Percentiles rank a stretch among this genome's conserved stretches.
These are phyloP conservation scores for Sminthurides aquaticus DNA, from an alignment of 2,888 invertebrate species.

Conservation along the genomic window DNA sequence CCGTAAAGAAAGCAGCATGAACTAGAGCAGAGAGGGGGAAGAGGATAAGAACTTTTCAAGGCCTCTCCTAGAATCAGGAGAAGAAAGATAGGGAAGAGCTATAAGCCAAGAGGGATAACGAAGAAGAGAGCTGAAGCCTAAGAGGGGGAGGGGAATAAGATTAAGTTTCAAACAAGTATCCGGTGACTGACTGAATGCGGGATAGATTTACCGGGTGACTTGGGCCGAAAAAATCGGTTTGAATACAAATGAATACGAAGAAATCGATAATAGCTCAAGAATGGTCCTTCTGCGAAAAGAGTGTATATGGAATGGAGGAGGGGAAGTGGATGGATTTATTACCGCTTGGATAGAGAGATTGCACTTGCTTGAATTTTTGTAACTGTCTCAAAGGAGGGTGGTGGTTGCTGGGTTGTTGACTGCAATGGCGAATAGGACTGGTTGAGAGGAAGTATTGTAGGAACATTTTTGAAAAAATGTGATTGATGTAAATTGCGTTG, in stretches of 20 bases:
- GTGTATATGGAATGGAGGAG: background rate
- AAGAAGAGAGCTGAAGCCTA: no score
- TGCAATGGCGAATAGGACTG: no score
- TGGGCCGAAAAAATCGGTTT: background rate
- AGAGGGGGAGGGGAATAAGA: background rate
- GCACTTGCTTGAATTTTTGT: no score
- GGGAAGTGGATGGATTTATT: background rate
- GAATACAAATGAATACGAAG: slow-evolving; percentile 9
- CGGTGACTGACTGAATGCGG: slow-evolving; percentile 2
- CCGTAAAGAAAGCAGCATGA: no score
- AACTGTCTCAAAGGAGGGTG: no score
- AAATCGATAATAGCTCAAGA: background rate
- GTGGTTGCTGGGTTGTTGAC: no score
- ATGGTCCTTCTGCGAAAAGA: background rate
- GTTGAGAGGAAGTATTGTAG: no score
- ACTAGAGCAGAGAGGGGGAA: no score
- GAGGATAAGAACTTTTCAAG: no score
- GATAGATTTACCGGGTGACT: background rate
- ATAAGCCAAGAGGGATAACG: background rate
- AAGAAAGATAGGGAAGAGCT: background rate
- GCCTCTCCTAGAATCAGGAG: slow-evolving; percentile 1
- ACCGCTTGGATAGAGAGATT: background rate
- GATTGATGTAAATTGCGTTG: no score
- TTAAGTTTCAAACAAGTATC: background rate
- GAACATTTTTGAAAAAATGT: no score